Conservation (phyloP, 2,113 vertebrate genomes). For the Eptesicus fuscus region DNA sequence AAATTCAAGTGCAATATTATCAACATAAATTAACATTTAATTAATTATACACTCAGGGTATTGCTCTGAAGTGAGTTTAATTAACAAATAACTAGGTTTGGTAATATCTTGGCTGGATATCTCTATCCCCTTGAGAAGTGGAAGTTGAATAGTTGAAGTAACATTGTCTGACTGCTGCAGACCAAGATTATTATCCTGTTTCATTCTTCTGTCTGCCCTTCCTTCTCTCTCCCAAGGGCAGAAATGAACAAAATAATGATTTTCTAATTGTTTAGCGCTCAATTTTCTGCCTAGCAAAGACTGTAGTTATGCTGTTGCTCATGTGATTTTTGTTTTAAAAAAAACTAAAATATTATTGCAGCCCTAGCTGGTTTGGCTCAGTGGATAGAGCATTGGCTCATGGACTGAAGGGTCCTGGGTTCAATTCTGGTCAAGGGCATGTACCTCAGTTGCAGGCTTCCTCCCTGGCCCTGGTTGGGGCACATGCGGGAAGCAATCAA, state of each 20-base stretch:
- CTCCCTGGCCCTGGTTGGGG: too few species aligned
- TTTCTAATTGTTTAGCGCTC: background rate
- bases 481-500: too few species aligned
- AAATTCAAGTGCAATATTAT: constrained; percentile 11
- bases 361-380: too few species aligned
- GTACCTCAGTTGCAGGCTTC: too few species aligned
- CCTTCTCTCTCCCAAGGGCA: constrained; percentile 3
- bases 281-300: constrained; percentile 28
- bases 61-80: constrained; percentile 36
- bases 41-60: constrained; percentile 26
- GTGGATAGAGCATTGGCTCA: too few species aligned
- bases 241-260: background rate
- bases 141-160: background rate
- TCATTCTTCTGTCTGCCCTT: background rate
- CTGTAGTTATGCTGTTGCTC: background rate
- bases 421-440: too few species aligned
- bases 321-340: background rate
- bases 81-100: constrained; percentile 40
- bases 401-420: too few species aligned
- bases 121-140: background rate
- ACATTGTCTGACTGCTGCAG: background rate
- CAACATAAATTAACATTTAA: constrained; percentile 52
- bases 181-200: background rate
- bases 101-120: background rate
- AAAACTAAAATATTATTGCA: too few species aligned